These are phyloP conservation scores for Apamea epomidion DNA, from an alignment of 2,888 invertebrate genomes.

Conservation along the genomic window DNA sequence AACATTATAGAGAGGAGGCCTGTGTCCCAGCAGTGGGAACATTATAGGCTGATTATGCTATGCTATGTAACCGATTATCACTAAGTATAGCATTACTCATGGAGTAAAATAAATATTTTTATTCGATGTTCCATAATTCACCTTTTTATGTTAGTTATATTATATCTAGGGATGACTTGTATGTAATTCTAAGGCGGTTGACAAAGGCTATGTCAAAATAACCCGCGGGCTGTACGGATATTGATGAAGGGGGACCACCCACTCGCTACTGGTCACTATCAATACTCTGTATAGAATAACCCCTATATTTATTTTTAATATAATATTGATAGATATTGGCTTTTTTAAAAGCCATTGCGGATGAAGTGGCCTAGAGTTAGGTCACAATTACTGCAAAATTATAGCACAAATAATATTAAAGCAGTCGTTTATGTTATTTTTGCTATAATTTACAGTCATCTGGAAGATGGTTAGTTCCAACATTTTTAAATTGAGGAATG, in stretches of 20 bases:
- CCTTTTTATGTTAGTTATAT: constrained; percentile 58
- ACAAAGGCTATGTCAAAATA: constrained; percentile 67
- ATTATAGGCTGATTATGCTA: neutral
- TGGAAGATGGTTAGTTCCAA: neutral
- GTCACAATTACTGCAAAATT: neutral
- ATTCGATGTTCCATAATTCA: constrained; percentile 63
- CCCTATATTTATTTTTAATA: constrained; percentile 47
- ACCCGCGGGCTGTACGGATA: constrained; percentile 65
- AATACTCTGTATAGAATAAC: constrained; percentile 31
- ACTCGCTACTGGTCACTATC: constrained; percentile 9
- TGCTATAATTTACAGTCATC: neutral
- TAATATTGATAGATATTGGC: neutral
- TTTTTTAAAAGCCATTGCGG: neutral
- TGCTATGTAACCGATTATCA: neutral
- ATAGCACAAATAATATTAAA: neutral
- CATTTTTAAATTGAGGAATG: neutral
- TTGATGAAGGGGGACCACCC: constrained; percentile 55
- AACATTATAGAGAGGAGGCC: no score
- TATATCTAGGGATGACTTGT: constrained; percentile 64
- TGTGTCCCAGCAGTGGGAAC: neutral
- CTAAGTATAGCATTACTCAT: neutral
- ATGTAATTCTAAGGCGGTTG: constrained; percentile 52
- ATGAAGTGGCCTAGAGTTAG: neutral
- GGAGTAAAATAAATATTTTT: neutral
- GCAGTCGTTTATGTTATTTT: neutral